Percentiles rank a stretch among this genome's conserved stretches.
Evolutionary conservation across 1,140 invertebrate genomes (phyloP).

Genomic region (Philotrypesis tridentata): DNA sequence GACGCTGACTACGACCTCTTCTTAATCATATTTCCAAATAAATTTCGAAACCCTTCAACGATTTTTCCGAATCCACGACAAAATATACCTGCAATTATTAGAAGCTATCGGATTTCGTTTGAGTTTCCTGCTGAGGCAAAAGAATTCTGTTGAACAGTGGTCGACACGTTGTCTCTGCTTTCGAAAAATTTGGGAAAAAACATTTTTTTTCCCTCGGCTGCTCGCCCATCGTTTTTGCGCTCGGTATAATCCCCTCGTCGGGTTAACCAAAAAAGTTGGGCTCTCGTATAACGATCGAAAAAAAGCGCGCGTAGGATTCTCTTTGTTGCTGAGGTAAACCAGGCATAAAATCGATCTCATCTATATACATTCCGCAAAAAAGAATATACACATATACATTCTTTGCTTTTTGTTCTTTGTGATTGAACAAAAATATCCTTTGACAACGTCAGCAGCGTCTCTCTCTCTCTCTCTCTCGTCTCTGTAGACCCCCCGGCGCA

Average conservation of each 20-base stretch:
- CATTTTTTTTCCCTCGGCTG: background rate
- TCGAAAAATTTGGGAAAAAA: background rate
- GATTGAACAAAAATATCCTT: too few relatives aligned
- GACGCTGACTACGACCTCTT: too few relatives aligned
- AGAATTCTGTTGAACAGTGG: background rate
- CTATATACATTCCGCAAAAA: too few relatives aligned
- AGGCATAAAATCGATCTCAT: background rate
- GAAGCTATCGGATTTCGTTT: background rate
- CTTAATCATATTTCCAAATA: too few relatives aligned
- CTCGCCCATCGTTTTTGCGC: background rate
- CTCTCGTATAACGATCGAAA: background rate
- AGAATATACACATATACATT: too few relatives aligned
- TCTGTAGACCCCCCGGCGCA: too few relatives aligned
- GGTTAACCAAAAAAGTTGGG: background rate
- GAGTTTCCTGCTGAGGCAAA: background rate
- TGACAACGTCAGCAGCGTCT: too few relatives aligned
- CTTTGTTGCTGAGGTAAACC: background rate
- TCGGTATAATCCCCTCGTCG: background rate
- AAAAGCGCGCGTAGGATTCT: background rate
- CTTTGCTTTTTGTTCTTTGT: too few relatives aligned
- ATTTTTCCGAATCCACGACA: background rate
- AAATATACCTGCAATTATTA: background rate
- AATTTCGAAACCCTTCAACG: too few relatives aligned
- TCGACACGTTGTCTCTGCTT: background rate
- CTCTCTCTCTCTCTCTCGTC: too few relatives aligned